Evolutionary conservation across 2,888 invertebrate species (phyloP).

Genomic region (Coenonympha glycerion): DNA sequence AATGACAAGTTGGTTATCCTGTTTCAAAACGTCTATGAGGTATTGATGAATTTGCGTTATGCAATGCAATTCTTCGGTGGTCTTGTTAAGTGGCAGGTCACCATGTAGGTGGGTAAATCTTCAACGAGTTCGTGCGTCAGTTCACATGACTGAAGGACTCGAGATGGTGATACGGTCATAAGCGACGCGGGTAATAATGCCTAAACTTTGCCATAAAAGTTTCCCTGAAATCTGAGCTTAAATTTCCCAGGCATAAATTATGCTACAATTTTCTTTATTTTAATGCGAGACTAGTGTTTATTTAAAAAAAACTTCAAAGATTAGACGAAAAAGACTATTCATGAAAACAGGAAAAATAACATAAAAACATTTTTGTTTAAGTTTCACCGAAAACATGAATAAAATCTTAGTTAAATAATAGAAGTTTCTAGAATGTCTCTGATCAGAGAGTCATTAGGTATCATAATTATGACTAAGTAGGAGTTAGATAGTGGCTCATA

Average conservation of each 20-base stretch:
- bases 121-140: constrained; percentile 58
- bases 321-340: neutral
- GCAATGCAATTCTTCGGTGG: constrained; percentile 12
- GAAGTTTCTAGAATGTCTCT: too few species aligned
- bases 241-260: too few species aligned
- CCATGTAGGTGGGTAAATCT: constrained; percentile 57
- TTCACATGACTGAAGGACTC: constrained; percentile 53
- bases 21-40: too few species aligned
- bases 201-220: too few species aligned
- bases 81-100: constrained; percentile 34
- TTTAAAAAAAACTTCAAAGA: neutral
- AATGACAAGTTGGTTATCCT: too few species aligned
- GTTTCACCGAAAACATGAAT: neutral
- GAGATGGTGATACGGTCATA: constrained; percentile 25
- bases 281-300: neutral
- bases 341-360: neutral
- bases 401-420: neutral
- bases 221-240: too few species aligned
- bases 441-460: too few species aligned
- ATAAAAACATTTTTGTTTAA: neutral
- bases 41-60: too few species aligned
- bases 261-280: too few species aligned
- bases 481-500: neutral
- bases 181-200: constrained; percentile 12
- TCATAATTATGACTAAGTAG: too few species aligned